phyloP scores from a whole-genome alignment of 2,113 vertebrate genomes.

The Caloenas nicobarica region DNA sequence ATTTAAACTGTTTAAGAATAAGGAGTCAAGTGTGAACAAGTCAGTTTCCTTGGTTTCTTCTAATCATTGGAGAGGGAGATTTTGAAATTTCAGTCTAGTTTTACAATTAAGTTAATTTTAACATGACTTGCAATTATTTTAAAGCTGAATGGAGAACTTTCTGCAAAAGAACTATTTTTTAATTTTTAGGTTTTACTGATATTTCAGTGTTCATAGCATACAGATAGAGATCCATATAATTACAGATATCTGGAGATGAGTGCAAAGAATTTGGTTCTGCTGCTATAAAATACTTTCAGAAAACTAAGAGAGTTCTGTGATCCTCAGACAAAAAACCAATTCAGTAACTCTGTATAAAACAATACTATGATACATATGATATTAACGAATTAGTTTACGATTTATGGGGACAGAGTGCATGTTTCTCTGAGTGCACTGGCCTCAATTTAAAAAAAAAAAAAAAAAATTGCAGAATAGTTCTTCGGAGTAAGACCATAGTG shows the following conservation, averaged over 20 bases:
- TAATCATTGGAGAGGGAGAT: not conserved
- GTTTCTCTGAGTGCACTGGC: not conserved
- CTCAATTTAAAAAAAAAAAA: not conserved
- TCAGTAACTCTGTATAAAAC: not conserved
- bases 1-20: not conserved
- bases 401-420: not conserved
- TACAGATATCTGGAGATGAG: not conserved
- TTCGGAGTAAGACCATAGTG: not conserved
- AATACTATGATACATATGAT: not conserved
- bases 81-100: not conserved
- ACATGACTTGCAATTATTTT: not conserved
- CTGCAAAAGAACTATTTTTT: not conserved
- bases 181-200: not conserved
- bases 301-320: not conserved
- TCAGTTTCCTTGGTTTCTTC: not conserved
- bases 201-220: not conserved
- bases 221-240: not conserved
- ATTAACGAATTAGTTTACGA: not conserved
- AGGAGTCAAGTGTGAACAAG: not conserved
- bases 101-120: not conserved
- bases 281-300: not conserved
- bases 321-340: not conserved
- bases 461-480: not conserved
- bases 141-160: not conserved
- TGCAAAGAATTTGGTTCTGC: not conserved